A percentile compares a stretch with the other conserved stretches of the same genome.
These are phyloP conservation scores for Phrynosoma platyrhinos DNA, from an alignment of 2,113 vertebrate genomes.

Conservation along the genomic window DNA sequence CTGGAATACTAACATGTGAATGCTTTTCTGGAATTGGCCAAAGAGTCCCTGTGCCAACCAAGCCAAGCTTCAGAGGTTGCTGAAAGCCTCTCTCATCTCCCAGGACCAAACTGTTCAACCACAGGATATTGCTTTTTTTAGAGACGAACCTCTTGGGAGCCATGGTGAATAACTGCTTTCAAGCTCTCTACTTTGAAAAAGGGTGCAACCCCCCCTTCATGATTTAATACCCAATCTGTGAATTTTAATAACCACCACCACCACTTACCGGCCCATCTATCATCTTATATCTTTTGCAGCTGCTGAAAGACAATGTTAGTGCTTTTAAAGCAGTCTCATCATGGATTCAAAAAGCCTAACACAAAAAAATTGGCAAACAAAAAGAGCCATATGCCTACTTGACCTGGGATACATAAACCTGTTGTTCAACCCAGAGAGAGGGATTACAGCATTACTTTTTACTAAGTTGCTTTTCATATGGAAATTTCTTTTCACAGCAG, in stretches of 20 bases:
- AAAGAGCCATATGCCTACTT: conserved; percentile 82
- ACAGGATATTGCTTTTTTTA: background rate
- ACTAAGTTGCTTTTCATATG: conserved; percentile 85
- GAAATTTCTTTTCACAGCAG: conserved; percentile 82
- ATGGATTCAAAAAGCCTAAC: conserved; percentile 72
- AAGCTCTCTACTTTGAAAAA: conserved; percentile 51
- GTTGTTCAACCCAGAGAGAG: conserved; percentile 78
- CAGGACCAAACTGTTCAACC: background rate
- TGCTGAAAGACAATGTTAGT: conserved; percentile 75
- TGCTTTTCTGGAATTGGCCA: background rate
- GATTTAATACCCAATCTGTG: conserved; percentile 74
- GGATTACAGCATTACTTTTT: conserved; percentile 81
- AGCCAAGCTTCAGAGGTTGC: rapidly evolving
- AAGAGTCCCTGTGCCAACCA: background rate
- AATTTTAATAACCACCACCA: conserved; percentile 74
- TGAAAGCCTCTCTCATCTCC: background rate
- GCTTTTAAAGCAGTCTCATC: conserved; percentile 77
- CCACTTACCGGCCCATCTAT: conserved; percentile 68
- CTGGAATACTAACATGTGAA: rapidly evolving
- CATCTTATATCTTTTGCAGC: conserved; percentile 74
- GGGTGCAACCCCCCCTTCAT: conserved; percentile 32
- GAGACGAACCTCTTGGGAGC: background rate
- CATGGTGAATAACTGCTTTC: conserved; percentile 44
- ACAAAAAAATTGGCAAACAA: conserved; percentile 70
- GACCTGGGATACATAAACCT: conserved; percentile 83